Evolutionary conservation across 2,888 invertebrate species (phyloP).

Genomic region (Neocrepidodera transversa): DNA sequence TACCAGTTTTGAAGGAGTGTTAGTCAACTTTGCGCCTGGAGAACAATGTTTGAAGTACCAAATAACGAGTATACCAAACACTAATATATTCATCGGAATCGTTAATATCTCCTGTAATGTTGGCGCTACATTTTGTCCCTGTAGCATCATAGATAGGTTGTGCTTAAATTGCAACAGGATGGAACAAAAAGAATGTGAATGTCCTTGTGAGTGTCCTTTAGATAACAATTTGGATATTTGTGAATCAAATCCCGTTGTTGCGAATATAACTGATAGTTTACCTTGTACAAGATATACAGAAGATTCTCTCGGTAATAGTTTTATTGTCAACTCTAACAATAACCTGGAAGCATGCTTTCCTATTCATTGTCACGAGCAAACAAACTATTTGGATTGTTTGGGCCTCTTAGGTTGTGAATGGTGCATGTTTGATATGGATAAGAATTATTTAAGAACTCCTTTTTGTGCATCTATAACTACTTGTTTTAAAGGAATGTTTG

Average conservation of each 20-base stretch:
- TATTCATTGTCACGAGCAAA: constrained; percentile 72
- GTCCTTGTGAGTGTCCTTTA: constrained; percentile 87
- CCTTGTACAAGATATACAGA: constrained; percentile 52
- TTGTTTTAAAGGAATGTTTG: constrained; percentile 87
- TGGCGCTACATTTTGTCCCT: constrained; percentile 87
- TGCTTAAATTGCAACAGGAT: constrained; percentile 93
- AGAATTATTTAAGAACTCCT: constrained; percentile 72
- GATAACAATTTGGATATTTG: constrained; percentile 52
- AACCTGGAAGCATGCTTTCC: constrained; percentile 69
- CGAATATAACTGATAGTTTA: constrained; percentile 51
- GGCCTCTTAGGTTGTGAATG: constrained; percentile 87
- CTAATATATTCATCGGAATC: constrained; percentile 88
- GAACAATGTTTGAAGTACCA: constrained; percentile 90
- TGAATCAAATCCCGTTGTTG: constrained; percentile 38
- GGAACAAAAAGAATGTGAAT: constrained; percentile 94
- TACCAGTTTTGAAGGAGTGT: constrained; percentile 75
- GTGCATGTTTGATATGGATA: constrained; percentile 84
- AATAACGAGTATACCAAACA: constrained; percentile 79
- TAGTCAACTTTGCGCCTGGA: constrained; percentile 85
- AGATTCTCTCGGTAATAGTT: constrained; percentile 41
- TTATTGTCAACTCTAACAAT: constrained; percentile 40
- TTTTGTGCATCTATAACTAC: constrained; percentile 82
- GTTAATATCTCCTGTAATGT: constrained; percentile 87
- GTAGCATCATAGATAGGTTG: constrained; percentile 85
- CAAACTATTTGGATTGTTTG: constrained; percentile 70